Evolutionary conservation across 2,888 invertebrate genomes (phyloP).

Genomic region (Oscheius sp.): DNA sequence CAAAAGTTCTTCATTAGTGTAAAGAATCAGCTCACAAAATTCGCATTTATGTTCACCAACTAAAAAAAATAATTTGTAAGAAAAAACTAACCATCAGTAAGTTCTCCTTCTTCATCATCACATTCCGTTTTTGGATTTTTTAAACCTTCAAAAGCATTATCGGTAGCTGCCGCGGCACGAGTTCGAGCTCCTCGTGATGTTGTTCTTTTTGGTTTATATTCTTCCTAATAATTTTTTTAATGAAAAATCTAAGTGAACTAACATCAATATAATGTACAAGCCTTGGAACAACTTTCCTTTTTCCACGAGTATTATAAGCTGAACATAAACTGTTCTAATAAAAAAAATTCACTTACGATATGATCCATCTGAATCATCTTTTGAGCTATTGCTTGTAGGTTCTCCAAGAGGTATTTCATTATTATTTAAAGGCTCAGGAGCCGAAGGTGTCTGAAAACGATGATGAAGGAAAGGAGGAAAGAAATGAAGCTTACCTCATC

Average conservation of each 20-base stretch:
- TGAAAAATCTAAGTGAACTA: neutral
- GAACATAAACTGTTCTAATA: neutral
- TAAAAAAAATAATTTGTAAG: neutral
- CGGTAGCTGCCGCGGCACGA: neutral
- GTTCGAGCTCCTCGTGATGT: neutral
- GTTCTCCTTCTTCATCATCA: neutral
- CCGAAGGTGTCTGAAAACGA: neutral
- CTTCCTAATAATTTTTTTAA: neutral
- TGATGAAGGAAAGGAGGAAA: neutral
- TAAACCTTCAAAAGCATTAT: neutral
- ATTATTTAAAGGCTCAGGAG: too few species aligned
- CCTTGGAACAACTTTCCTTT: neutral
- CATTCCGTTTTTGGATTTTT: neutral
- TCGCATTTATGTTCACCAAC: conserved; percentile 1
- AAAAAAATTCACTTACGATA: neutral
- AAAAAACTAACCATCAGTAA: neutral
- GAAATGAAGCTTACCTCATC: neutral
- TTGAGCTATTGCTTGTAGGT: too few species aligned
- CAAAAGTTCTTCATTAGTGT: conserved; percentile 14
- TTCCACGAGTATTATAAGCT: neutral
- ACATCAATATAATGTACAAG: neutral
- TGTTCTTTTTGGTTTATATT: neutral
- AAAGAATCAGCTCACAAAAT: neutral
- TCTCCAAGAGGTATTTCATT: too few species aligned
- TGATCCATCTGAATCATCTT: too few species aligned